A percentile compares a stretch with the other conserved stretches of the same genome.
phyloP scores from a whole-genome alignment of 2,888 invertebrate species.

The Pseudanteris insignis region DNA sequence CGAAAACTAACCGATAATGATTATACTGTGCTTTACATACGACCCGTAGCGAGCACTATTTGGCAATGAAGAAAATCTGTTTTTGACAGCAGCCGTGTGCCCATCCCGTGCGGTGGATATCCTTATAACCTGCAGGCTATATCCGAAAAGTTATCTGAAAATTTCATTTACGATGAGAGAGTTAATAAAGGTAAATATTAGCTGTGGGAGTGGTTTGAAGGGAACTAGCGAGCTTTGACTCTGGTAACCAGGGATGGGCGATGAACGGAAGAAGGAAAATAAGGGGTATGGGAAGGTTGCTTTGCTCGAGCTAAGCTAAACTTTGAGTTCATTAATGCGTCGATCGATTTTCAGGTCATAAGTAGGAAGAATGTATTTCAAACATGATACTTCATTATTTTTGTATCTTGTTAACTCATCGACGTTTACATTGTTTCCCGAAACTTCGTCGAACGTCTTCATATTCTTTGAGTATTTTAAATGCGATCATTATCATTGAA shows the following conservation, averaged over 20 bases:
- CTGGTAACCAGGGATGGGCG: slow-evolving; percentile 52
- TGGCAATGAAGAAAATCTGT: slow-evolving; percentile 55
- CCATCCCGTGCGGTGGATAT: slow-evolving; percentile 51
- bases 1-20: slow-evolving; percentile 18
- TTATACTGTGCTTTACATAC: slow-evolving; percentile 21
- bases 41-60: slow-evolving; percentile 28
- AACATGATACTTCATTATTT: slow-evolving; percentile 46
- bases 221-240: slow-evolving; percentile 54
- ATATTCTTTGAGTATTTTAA: slow-evolving; percentile 16
- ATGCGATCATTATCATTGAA: neutral
- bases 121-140: slow-evolving; percentile 61
- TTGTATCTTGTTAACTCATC: slow-evolving; percentile 39
- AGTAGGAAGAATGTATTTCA: slow-evolving; percentile 53
- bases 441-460: slow-evolving; percentile 34
- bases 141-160: slow-evolving; percentile 66
- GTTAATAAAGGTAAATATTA: slow-evolving; percentile 67
- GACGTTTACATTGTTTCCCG: slow-evolving; percentile 17
- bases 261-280: slow-evolving; percentile 47
- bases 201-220: slow-evolving; percentile 63
- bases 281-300: slow-evolving; percentile 46
- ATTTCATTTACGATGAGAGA: slow-evolving; percentile 66
- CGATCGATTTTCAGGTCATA: slow-evolving; percentile 56
- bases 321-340: slow-evolving; percentile 61
- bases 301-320: slow-evolving; percentile 49
- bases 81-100: slow-evolving; percentile 53